Conservation (phyloP, 1,140 invertebrate species). For the Mactra quadrangularis region DNA sequence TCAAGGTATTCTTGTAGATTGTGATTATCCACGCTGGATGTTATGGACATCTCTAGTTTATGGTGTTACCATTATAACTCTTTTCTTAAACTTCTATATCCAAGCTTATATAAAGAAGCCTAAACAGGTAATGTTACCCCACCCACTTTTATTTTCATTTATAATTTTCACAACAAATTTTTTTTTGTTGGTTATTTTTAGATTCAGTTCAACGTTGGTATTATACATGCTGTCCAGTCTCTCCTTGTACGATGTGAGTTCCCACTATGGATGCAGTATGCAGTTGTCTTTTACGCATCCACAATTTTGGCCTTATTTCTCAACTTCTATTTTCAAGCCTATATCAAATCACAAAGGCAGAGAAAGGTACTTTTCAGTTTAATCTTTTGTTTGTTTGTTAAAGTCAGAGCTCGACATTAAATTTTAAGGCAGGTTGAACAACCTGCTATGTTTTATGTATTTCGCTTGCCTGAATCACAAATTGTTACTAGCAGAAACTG, state of each 20-base stretch:
- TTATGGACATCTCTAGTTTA: slow-evolving; percentile 76
- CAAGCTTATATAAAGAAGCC: slow-evolving; percentile 76
- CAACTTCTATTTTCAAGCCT: slow-evolving; percentile 90
- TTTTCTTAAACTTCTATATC: slow-evolving; percentile 83
- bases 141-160: slow-evolving; percentile 9
- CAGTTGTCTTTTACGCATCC: slow-evolving; percentile 94
- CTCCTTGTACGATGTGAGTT: slow-evolving; percentile 93
- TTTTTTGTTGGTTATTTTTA: slow-evolving; percentile 80
- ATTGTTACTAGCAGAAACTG: too few relatives aligned
- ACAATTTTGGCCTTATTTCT: slow-evolving; percentile 95
- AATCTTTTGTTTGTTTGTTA: slow-evolving; percentile 1
- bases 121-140: slow-evolving; percentile 43
- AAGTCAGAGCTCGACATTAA: too few relatives aligned
- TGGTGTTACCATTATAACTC: slow-evolving; percentile 79
- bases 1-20: slow-evolving; percentile 76
- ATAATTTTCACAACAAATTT: slow-evolving; percentile 23
- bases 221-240: slow-evolving; percentile 92
- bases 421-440: background rate
- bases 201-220: slow-evolving; percentile 94
- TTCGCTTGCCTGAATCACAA: too few relatives aligned
- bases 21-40: slow-evolving; percentile 81
- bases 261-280: slow-evolving; percentile 97
- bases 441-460: background rate
- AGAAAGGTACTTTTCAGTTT: slow-evolving; percentile 67
- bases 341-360: slow-evolving; percentile 76